Conservation (phyloP, 1,140 invertebrate species). For the Bombus difficillimus region DNA sequence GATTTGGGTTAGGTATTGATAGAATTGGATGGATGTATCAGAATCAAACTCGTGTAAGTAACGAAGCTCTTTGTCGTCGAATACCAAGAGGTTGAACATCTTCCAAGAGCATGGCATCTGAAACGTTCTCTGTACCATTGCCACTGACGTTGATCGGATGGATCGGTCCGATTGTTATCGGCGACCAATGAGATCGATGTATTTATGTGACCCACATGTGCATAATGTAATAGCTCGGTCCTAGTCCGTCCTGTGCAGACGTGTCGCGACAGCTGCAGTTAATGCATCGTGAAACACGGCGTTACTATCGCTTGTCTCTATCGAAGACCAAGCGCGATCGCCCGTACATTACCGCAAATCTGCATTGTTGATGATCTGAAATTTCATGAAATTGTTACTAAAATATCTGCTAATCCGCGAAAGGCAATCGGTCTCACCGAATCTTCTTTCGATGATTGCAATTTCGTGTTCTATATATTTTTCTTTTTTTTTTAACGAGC, state of each 20-base stretch:
- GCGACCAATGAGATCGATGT: slow-evolving; percentile 76
- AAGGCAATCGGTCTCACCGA: not conserved
- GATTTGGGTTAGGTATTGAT: not conserved
- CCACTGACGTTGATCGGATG: slow-evolving; percentile 58
- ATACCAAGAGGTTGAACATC: slow-evolving; percentile 29
- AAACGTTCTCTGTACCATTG: slow-evolving; percentile 30
- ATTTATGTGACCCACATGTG: slow-evolving; percentile 80
- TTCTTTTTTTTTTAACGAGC: no score
- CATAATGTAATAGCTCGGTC: slow-evolving; percentile 77
- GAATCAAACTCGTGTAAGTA: not conserved
- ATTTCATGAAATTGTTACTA: not conserved
- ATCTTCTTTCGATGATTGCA: not conserved
- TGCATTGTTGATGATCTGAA: slow-evolving; percentile 47
- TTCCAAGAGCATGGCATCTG: slow-evolving; percentile 20
- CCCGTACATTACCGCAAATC: slow-evolving; percentile 49
- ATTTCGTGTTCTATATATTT: not conserved
- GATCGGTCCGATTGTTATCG: slow-evolving; percentile 68
- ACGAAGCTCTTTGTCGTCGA: slow-evolving; percentile 17
- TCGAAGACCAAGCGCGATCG: slow-evolving; percentile 64
- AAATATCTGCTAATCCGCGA: not conserved
- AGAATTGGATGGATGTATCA: not conserved
- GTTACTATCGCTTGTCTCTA: slow-evolving; percentile 65
- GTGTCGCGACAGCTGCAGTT: slow-evolving; percentile 78
- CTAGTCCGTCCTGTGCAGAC: slow-evolving; percentile 73
- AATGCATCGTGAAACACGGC: slow-evolving; percentile 76